A percentile compares a stretch with the other conserved stretches of the same genome.
Conservation (phyloP, 2,888 invertebrate genomes). For the Hyposoter dolosus region DNA sequence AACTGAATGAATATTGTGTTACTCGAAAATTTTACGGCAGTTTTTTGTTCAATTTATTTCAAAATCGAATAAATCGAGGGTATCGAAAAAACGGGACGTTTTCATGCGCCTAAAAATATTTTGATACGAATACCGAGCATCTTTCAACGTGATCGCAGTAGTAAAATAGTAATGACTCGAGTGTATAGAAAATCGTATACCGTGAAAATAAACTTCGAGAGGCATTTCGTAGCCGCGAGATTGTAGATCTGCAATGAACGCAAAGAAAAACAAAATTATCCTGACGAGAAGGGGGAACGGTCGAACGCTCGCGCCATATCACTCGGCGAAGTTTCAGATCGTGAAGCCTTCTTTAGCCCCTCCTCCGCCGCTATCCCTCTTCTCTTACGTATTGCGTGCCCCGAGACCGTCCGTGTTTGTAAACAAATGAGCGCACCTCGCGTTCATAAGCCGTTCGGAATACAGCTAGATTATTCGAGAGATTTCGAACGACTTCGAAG, state of each 20-base stretch:
- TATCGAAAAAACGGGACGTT: not conserved
- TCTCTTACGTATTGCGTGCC: not conserved
- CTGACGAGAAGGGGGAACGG: conserved; percentile 9
- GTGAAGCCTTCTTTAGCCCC: conserved; percentile 10
- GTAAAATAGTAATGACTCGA: not conserved
- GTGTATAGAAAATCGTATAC: not conserved
- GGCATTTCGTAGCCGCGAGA: conserved; percentile 6
- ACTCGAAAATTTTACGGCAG: not conserved
- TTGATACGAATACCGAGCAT: not conserved
- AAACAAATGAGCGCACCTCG: conserved; percentile 63
- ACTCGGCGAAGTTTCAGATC: not conserved
- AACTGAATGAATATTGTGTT: not conserved
- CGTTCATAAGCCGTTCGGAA: conserved; percentile 33
- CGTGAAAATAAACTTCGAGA: not conserved
- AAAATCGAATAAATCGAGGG: not conserved
- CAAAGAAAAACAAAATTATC: conserved; percentile 29
- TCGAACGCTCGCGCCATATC: conserved; percentile 45
- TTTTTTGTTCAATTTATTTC: not conserved
- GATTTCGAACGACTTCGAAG: conserved; percentile 27
- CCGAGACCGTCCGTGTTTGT: conserved; percentile 49
- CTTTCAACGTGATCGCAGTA: not conserved
- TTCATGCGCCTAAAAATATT: not conserved
- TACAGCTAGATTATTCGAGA: conserved; percentile 20
- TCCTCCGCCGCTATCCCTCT: conserved; percentile 20
- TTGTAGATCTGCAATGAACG: conserved; percentile 17